These are phyloP conservation scores for Drosophila niveifrons DNA, from an alignment of 2,888 invertebrate genomes.

Conservation along the genomic window DNA sequence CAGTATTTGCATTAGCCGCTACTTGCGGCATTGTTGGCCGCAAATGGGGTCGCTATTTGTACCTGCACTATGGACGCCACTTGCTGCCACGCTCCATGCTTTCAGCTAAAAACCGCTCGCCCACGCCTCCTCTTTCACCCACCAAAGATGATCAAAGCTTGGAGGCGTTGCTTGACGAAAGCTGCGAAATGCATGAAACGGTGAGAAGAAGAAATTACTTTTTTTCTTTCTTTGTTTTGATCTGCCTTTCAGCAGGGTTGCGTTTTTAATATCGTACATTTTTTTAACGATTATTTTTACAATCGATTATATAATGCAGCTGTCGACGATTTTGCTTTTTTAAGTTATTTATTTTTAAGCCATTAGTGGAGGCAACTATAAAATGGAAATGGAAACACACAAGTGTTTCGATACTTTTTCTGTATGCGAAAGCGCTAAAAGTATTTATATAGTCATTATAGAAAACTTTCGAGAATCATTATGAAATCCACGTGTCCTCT, in stretches of 20 bases:
- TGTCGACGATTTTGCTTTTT: not conserved
- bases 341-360: not conserved
- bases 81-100: constrained; percentile 82
- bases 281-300: not conserved
- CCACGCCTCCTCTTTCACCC: constrained; percentile 84
- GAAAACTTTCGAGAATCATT: constrained; percentile 20
- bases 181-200: constrained; percentile 85
- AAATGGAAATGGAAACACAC: not conserved
- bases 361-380: not conserved
- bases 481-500: constrained; percentile 25
- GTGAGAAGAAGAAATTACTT: constrained; percentile 67
- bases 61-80: constrained; percentile 83
- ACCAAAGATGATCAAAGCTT: constrained; percentile 83
- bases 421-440: not conserved
- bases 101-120: constrained; percentile 81
- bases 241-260: not conserved
- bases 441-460: constrained; percentile 9
- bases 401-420: not conserved
- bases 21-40: constrained; percentile 78
- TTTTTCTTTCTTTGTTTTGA: not conserved
- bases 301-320: not conserved
- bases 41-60: constrained; percentile 83
- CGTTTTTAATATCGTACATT: not conserved
- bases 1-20: constrained; percentile 69
- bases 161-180: constrained; percentile 83